Evolutionary conservation across 2,113 vertebrate species (phyloP), one percentile per base, ranked within the genome.

Genomic region (Cranoglanis bouderius): DNA sequence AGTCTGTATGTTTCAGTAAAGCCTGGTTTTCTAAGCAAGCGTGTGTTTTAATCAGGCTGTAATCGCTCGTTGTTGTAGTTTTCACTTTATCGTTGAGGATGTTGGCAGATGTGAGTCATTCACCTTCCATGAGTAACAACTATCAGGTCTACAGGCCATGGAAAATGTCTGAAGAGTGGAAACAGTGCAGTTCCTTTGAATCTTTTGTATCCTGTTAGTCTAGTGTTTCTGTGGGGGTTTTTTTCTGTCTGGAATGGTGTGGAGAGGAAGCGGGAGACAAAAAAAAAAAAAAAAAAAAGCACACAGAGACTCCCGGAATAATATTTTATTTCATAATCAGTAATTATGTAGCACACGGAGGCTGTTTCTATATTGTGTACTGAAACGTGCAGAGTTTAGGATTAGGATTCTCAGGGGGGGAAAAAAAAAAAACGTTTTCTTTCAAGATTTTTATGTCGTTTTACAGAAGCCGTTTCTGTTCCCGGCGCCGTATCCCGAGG

Each of bases 211-310:
- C 51, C 32, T 82, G 53, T 82, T 26, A 35, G 19, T 82, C 81
- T 24, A 38, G 81, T 26, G 53, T 40, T 74, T 21, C 43, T 38
- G 0, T 5, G n/a, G n/a, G n/a, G n/a, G n/a, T 55, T 55, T 55
- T 18, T 21, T 43, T 43, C 26, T 40, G 6, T 38, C 6, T 49
- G 83, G 57, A 88, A 81, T 80, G 78, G 85, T 49, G 86, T 86
- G 87, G 49, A 65, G 35, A 92, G 92, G 90, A 84, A 85, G 88
- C 88, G 40, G 90, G 85, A 93, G 86, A 63, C 40, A 32, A 40
- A 82, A 77, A 83, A 92, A 74, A 43, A 92, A 78, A 29, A 10
- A 92, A 77, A 32, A 10, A 85, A 14, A 19, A 16, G 5, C 81
- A 40, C 32, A 40, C 0, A 82, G 16, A 55, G 51, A 24, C 51